A percentile compares a stretch with the other conserved stretches of the same genome.
Conservation (phyloP, 2,113 vertebrate species). For the Catharus bicknelli region DNA sequence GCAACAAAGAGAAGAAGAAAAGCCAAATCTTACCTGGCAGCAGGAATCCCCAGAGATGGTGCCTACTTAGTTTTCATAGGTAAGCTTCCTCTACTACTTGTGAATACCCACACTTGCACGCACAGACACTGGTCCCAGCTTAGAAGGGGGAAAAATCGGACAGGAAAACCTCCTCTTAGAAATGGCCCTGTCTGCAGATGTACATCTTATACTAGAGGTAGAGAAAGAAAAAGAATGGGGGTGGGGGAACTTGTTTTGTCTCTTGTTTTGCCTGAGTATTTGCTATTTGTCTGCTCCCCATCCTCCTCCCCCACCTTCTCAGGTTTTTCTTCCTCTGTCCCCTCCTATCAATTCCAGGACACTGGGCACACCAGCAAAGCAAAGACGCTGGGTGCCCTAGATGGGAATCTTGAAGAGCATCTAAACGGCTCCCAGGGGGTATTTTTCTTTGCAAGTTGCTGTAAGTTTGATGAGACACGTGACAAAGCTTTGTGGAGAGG, state of each 20-base stretch:
- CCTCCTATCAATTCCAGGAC: conserved; percentile 50
- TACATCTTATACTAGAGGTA: not conserved
- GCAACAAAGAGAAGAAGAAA: not conserved
- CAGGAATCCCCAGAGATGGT: not conserved
- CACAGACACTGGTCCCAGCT: not conserved
- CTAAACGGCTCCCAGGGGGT: conserved; percentile 47
- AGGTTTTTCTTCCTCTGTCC: conserved; percentile 40
- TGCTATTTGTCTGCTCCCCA: conserved; percentile 3
- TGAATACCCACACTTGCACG: not conserved
- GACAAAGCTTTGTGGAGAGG: conserved; percentile 71
- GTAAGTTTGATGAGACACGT: conserved; percentile 74
- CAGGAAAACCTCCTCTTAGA: not conserved
- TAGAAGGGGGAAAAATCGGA: not conserved
- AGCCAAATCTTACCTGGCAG: conserved; percentile 57
- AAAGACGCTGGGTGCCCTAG: not conserved
- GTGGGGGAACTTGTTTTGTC: not conserved
- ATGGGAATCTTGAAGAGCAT: conserved; percentile 54
- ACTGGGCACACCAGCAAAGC: conserved; percentile 38
- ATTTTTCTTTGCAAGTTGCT: conserved; percentile 71
- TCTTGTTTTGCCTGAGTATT: conserved; percentile 14
- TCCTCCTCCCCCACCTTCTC: conserved; percentile 23
- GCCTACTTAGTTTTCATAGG: not conserved
- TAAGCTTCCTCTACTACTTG: not conserved
- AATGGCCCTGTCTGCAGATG: not conserved
- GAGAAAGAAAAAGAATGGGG: not conserved